Evolutionary conservation across 2,888 invertebrate species (phyloP).

Genomic region (Entomobrya proxima): DNA sequence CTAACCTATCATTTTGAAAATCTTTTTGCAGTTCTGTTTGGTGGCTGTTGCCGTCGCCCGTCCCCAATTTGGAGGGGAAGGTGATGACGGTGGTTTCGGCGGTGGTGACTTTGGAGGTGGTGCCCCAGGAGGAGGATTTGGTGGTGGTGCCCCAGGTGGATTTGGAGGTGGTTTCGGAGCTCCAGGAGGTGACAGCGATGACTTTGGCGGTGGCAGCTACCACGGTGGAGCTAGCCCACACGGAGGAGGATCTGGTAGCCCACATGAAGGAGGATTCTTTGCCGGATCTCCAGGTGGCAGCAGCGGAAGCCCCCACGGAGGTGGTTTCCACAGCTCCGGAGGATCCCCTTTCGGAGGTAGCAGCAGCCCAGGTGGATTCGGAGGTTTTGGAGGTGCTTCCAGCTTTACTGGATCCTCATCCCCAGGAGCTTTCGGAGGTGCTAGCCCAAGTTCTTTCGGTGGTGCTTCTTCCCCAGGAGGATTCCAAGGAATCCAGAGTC

Average conservation of each 20-base stretch:
- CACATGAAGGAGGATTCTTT: constrained; percentile 40
- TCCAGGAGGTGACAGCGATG: constrained; percentile 52
- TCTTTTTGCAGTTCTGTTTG: constrained; percentile 67
- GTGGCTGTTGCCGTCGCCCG: constrained; percentile 68
- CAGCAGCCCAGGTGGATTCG: constrained; percentile 49
- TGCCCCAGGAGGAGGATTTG: constrained; percentile 48
- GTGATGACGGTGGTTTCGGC: constrained; percentile 44
- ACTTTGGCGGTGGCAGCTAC: constrained; percentile 39
- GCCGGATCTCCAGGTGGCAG: constrained; percentile 42
- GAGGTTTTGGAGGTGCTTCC: constrained; percentile 58
- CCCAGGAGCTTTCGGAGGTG: constrained; percentile 45
- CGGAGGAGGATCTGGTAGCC: constrained; percentile 12
- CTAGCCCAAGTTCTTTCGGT: constrained; percentile 33
- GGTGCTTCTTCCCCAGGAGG: not conserved
- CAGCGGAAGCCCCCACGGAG: constrained; percentile 36
- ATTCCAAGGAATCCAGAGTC: not conserved
- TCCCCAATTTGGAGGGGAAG: constrained; percentile 68
- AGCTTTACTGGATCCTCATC: constrained; percentile 56
- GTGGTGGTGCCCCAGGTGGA: constrained; percentile 9
- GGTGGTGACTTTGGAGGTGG: constrained; percentile 60
- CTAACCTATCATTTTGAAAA: not conserved
- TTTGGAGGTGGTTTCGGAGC: constrained; percentile 54
- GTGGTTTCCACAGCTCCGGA: constrained; percentile 49
- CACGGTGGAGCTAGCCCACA: constrained; percentile 56
- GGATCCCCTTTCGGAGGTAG: constrained; percentile 44